A percentile compares a stretch with the other conserved stretches of the same genome.
phyloP scores from a whole-genome alignment of 2,888 invertebrate genomes.

The Athripsodes cinereus region DNA sequence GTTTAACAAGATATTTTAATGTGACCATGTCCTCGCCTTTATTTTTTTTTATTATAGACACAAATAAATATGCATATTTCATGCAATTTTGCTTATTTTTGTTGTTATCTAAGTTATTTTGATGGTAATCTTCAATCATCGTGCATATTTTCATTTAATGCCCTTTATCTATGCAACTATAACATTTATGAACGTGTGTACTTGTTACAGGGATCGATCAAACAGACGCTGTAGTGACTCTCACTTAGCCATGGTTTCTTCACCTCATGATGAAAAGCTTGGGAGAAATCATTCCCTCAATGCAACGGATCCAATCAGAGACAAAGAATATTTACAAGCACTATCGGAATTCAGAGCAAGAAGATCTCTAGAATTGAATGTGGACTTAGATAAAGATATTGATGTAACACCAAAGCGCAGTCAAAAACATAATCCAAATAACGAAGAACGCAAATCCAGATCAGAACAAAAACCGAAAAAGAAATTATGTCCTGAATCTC shows the following conservation, averaged over 20 bases:
- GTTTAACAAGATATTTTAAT: too few relatives aligned
- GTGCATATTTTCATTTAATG: too few relatives aligned
- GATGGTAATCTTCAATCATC: too few relatives aligned
- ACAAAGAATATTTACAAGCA: conserved; percentile 46
- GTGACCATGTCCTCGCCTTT: too few relatives aligned
- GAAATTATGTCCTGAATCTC: conserved; percentile 17
- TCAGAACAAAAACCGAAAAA: conserved; percentile 20
- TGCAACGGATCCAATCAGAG: conserved; percentile 41
- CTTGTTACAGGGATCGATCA: conserved; percentile 40
- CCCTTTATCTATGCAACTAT: too few relatives aligned
- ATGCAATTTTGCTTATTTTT: too few relatives aligned
- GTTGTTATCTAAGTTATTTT: too few relatives aligned
- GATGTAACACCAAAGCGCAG: conserved; percentile 36
- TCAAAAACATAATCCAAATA: conserved; percentile 40
- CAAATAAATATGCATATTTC: too few relatives aligned
- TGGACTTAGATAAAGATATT: conserved; percentile 32
- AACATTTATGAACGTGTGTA: too few relatives aligned
- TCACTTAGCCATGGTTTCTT: conserved; percentile 3
- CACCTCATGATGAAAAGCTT: neutral
- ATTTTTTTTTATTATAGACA: too few relatives aligned
- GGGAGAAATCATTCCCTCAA: neutral
- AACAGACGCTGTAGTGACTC: conserved; percentile 34
- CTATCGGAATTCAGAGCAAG: conserved; percentile 48
- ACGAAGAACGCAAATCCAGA: conserved; percentile 32
- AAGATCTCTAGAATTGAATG: conserved; percentile 34